Evolutionary conservation across 2,888 invertebrate genomes (phyloP), one percentile per base, ranked within the genome.

Genomic region (Synanthedon andrenaeformis): DNA sequence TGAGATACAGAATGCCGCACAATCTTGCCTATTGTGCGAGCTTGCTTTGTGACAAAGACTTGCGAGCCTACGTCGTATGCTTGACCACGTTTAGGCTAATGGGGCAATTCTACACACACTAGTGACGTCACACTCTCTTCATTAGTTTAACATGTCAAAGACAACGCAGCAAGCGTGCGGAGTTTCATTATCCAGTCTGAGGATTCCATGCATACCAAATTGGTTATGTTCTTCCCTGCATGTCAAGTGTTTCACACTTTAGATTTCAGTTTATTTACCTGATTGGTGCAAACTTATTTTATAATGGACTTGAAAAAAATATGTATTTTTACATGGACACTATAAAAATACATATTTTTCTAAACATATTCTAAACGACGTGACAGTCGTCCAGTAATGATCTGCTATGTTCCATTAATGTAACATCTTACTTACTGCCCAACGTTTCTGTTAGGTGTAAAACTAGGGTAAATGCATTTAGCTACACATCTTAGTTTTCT

Each of bases 111-210:
- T 28, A 53, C 19, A 53, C 53, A 50, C 51, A 35, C 19, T 13
- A 23, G 48, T 23, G 28, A 42, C 51, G 23, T 50, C 41, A 17
- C 53, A 28, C 28, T 28, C 13, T n/a, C 49, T 28, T 49, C 52
- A 55, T 57, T 55, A 55, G 57, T 58, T 58, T 58, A 54, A 54
- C 58, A 58, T 58, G 54, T 58, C 58, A 58, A 58, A 58, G 58
- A 55, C 53, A 55, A 55, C 56, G 19, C 53, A 50, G 52, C 41
- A 13, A 45, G 45, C 45, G 45, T 45, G 54, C 41, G 14, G 23
- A 35, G 52, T 41, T 50, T 13, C 45, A 45, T 45, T 45, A 45
- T 14, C 45, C 45, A 13, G 45, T 13, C 45, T 45, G 45, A 45
- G 45, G 45, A 45, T 45, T 45, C 45, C 45, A 45, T 45, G 45